These are phyloP conservation scores for Drosophila pseudoananassae DNA, from an alignment of 1,140 invertebrate genomes.

Conservation along the genomic window DNA sequence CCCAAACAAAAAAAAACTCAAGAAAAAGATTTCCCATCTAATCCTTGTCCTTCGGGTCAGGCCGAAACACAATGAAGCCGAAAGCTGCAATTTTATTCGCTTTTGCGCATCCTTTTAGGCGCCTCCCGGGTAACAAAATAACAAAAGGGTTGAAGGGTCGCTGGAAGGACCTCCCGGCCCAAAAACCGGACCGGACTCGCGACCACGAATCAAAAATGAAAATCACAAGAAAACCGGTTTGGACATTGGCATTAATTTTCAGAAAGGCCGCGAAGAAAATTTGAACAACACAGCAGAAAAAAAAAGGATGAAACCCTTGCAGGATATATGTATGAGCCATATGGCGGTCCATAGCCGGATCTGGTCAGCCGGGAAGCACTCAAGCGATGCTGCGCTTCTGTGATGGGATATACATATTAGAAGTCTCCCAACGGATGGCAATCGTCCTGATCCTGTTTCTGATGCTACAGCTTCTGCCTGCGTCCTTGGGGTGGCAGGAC, in stretches of 20 bases:
- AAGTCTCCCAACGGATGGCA: constrained; percentile 37
- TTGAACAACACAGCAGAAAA: constrained; percentile 47
- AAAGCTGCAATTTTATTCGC: constrained; percentile 75
- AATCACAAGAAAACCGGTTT: constrained; percentile 75
- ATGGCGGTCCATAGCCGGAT: constrained; percentile 72
- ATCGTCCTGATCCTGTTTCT: constrained; percentile 24
- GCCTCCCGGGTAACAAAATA: constrained; percentile 20
- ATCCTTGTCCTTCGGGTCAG: constrained; percentile 45
- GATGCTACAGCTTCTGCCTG: constrained; percentile 14
- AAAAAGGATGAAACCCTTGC: constrained; percentile 65
- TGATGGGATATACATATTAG: constrained; percentile 41
- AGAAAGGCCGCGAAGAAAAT: constrained; percentile 75
- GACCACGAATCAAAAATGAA: constrained; percentile 69
- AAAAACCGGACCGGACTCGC: constrained; percentile 75
- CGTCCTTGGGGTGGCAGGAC: constrained; percentile 44
- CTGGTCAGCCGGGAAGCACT: constrained; percentile 68
- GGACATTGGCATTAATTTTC: constrained; percentile 75
- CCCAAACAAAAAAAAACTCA: constrained; percentile 37
- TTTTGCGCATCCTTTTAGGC: constrained; percentile 65
- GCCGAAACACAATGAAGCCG: constrained; percentile 37
- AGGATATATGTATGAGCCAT: constrained; percentile 46
- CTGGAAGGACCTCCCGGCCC: constrained; percentile 36
- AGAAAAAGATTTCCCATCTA: constrained; percentile 65
- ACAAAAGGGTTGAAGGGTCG: constrained; percentile 78
- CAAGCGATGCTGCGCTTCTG: constrained; percentile 40